Evolutionary conservation across 2,888 invertebrate species (phyloP).

Genomic region (Acanthacorydalis orientalis): DNA sequence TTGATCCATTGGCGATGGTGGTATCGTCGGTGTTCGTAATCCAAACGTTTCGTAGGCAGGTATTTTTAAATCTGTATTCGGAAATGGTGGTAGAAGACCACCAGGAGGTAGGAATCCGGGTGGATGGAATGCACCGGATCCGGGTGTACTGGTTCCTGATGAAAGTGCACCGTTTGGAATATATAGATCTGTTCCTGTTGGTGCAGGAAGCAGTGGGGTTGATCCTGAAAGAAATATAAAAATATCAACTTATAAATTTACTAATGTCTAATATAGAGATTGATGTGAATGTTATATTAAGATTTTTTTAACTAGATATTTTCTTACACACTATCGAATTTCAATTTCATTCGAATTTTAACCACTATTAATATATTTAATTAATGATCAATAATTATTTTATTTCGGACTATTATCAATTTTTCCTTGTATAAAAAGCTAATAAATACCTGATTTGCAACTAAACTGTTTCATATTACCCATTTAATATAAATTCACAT

Average conservation of each 20-base stretch:
- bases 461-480: no score
- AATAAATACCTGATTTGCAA: no score
- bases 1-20: slow-evolving; percentile 22
- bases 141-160: slow-evolving; percentile 11
- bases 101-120: slow-evolving; percentile 12
- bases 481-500: no score
- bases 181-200: slow-evolving; percentile 25
- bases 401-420: background rate
- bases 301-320: no score
- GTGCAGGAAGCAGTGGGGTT: slow-evolving; percentile 23
- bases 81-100: slow-evolving; percentile 37
- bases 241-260: slow-evolving; percentile 1
- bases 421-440: no score
- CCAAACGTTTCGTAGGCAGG: slow-evolving; percentile 19
- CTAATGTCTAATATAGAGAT: slow-evolving; percentile 4
- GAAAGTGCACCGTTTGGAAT: background rate
- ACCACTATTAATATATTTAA: no score
- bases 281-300: no score
- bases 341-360: no score
- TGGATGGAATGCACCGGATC: slow-evolving; percentile 11
- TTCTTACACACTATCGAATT: no score
- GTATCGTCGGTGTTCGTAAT: slow-evolving; percentile 10
- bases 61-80: slow-evolving; percentile 26
- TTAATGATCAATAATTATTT: no score
- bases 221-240: slow-evolving; percentile 26